These are phyloP conservation scores for Euproctis similis DNA, from an alignment of 2,888 invertebrate species.

Conservation along the genomic window DNA sequence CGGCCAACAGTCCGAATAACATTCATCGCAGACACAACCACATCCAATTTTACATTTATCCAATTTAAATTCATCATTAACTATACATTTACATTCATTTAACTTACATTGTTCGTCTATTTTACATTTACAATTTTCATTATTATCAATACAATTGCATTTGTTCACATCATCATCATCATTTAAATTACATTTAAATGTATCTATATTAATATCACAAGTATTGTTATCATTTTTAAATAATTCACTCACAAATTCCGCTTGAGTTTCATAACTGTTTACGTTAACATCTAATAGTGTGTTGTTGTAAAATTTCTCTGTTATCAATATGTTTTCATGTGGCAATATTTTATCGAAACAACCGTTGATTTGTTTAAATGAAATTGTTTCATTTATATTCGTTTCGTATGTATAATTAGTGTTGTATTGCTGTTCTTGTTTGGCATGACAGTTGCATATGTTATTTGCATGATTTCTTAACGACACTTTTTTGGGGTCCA, in stretches of 20 bases:
- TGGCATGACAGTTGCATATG: constrained; percentile 30
- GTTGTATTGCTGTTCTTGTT: constrained; percentile 7
- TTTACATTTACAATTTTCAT: constrained; percentile 10
- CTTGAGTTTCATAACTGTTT: constrained; percentile 52
- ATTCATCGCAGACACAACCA: constrained; percentile 59
- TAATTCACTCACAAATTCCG: constrained; percentile 54
- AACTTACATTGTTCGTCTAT: constrained; percentile 12
- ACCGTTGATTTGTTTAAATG: constrained; percentile 33
- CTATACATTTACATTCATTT: constrained; percentile 13
- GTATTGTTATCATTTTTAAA: constrained; percentile 33
- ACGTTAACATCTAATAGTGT: constrained; percentile 39
- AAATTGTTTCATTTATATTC: constrained; percentile 14
- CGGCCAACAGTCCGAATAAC: constrained; percentile 86
- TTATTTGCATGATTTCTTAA: constrained; percentile 35
- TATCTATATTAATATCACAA: background rate
- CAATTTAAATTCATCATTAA: constrained; percentile 27
- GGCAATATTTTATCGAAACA: constrained; percentile 42
- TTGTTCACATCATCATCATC: constrained; percentile 2
- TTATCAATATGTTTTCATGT: constrained; percentile 44
- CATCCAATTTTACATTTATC: constrained; percentile 45
- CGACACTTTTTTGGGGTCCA: constrained; percentile 43
- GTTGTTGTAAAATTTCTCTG: constrained; percentile 58
- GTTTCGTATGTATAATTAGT: constrained; percentile 13
- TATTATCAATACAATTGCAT: constrained; percentile 3
- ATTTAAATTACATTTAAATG: constrained; percentile 10